Percentiles rank a stretch among this genome's conserved stretches.
Evolutionary conservation across 2,888 invertebrate genomes (phyloP).

Genomic region (Calliphora vomitoria): DNA sequence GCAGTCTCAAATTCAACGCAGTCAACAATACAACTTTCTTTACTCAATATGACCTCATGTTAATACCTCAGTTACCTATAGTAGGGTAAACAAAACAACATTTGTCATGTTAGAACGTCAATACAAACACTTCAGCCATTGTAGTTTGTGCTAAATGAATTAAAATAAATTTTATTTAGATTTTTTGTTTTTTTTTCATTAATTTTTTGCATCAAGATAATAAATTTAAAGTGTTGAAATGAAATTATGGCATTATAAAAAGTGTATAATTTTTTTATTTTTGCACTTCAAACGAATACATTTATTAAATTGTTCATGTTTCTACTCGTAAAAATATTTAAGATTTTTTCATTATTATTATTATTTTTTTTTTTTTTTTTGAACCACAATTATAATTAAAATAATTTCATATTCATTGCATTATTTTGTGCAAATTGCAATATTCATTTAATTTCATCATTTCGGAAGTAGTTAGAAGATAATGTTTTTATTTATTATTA

Average conservation of each 20-base stretch:
- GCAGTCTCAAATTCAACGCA: too few species aligned
- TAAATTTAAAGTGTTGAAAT: conserved; percentile 52
- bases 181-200: background rate
- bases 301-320: conserved; percentile 48
- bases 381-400: conserved; percentile 29
- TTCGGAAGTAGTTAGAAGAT: conserved; percentile 50
- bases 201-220: conserved; percentile 18
- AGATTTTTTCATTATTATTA: background rate
- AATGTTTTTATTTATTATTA: conserved; percentile 14
- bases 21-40: too few species aligned
- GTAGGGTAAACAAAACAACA: conserved; percentile 7
- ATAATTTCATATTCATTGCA: conserved; percentile 42
- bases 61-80: too few species aligned
- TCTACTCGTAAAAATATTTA: conserved; percentile 23
- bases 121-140: background rate
- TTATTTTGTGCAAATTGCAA: conserved; percentile 38
- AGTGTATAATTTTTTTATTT: background rate
- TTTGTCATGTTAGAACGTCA: conserved; percentile 19
- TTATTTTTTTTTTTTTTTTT: background rate
- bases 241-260: conserved; percentile 33
- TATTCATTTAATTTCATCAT: conserved; percentile 38
- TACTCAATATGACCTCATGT: too few species aligned
- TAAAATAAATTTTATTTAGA: conserved; percentile 38
- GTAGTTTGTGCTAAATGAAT: conserved; percentile 12
- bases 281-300: conserved; percentile 37